These are phyloP conservation scores for Ictalurus punctatus DNA, from an alignment of 2,113 vertebrate species.

Conservation along the genomic window DNA sequence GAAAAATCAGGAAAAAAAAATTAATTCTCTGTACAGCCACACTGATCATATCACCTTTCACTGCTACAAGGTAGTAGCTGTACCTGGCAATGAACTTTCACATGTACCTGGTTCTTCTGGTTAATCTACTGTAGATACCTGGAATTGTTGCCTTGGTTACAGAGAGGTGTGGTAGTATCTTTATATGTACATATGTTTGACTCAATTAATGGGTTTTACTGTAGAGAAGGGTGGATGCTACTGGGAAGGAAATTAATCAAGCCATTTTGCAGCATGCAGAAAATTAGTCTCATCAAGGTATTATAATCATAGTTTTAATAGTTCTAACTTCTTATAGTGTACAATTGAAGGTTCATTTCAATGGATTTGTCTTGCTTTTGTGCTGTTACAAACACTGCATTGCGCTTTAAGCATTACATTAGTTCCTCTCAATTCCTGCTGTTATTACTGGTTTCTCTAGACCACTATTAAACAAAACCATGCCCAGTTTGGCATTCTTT, in stretches of 20 bases:
- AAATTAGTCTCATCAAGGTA: background rate
- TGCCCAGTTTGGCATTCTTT: too few species aligned
- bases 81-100: background rate
- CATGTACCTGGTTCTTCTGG: slow-evolving; percentile 13
- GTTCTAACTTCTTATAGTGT: background rate
- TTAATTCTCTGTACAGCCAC: background rate
- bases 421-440: background rate
- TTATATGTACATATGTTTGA: background rate
- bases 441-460: background rate
- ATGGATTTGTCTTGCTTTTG: background rate
- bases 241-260: background rate
- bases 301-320: background rate
- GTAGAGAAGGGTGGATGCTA: background rate
- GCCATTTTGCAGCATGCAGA: background rate
- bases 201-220: background rate
- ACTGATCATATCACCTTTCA: background rate
- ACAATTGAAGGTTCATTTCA: background rate
- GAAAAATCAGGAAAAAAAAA: background rate
- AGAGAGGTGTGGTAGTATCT: slow-evolving; percentile 1
- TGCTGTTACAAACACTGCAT: background rate
- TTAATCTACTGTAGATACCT: slow-evolving; percentile 9
- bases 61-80: background rate
- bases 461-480: too few species aligned
- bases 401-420: background rate
- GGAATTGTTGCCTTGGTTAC: background rate